These are phyloP conservation scores for Epinotia bilunana DNA, from an alignment of 2,888 invertebrate genomes.

Conservation along the genomic window DNA sequence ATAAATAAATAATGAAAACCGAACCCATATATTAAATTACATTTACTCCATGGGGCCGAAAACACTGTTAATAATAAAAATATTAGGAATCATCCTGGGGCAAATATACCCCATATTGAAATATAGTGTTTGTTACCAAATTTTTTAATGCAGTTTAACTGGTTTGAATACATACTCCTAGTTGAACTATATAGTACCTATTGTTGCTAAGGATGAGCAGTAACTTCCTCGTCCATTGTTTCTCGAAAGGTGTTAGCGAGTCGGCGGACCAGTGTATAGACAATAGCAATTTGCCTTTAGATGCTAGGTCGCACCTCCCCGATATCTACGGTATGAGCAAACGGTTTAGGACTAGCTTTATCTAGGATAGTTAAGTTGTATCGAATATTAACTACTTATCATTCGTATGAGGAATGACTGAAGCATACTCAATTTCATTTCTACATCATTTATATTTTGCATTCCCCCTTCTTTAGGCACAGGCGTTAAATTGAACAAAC, in stretches of 20 bases:
- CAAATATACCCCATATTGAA: too few relatives aligned
- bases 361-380: slow-evolving; percentile 22
- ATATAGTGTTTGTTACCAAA: too few relatives aligned
- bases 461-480: too few relatives aligned
- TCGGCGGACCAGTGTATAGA: slow-evolving; percentile 67
- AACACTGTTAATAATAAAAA: too few relatives aligned
- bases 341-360: not conserved
- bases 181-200: slow-evolving; percentile 49
- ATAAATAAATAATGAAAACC: too few relatives aligned
- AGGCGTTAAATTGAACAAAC: too few relatives aligned
- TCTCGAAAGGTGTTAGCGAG: slow-evolving; percentile 63
- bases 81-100: too few relatives aligned
- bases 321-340: slow-evolving; percentile 13
- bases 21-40: too few relatives aligned
- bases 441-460: too few relatives aligned
- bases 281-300: slow-evolving; percentile 75
- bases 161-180: not conserved
- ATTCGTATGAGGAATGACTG: not conserved
- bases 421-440: not conserved
- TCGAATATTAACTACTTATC: not conserved
- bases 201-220: slow-evolving; percentile 55
- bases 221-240: slow-evolving; percentile 74
- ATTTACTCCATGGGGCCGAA: too few relatives aligned
- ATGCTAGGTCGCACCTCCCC: slow-evolving; percentile 63
- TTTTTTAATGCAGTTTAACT: too few relatives aligned